Conservation (phyloP, 2,888 invertebrate genomes). For the Mechanitis mazaeus region DNA sequence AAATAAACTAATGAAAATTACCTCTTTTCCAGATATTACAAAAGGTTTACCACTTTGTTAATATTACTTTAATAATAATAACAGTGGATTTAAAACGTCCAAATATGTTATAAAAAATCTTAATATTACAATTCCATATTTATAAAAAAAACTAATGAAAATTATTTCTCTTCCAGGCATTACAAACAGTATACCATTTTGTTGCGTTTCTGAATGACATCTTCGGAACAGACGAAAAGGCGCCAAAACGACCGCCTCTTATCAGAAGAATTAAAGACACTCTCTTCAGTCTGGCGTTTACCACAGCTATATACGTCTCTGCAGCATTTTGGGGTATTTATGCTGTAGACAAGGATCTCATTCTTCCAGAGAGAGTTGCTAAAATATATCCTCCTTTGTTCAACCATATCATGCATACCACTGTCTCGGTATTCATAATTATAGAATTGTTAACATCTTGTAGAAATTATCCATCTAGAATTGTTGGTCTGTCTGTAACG, state of each 20-base stretch:
- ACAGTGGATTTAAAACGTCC: too few relatives aligned
- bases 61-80: too few relatives aligned
- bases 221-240: conserved; percentile 80
- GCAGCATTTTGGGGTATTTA: conserved; percentile 91
- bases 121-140: too few relatives aligned
- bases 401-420: conserved; percentile 92
- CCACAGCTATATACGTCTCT: conserved; percentile 87
- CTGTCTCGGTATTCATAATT: conserved; percentile 84
- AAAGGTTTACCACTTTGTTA: too few relatives aligned
- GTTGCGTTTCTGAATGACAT: conserved; percentile 85
- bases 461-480: conserved; percentile 83
- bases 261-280: conserved; percentile 81
- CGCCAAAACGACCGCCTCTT: conserved; percentile 76
- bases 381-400: conserved; percentile 88
- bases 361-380: conserved; percentile 86
- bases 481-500: conserved; percentile 77
- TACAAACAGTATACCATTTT: conserved; percentile 85
- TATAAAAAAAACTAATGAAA: not conserved
- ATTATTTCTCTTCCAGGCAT: conserved; percentile 71
- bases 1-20: too few relatives aligned
- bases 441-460: conserved; percentile 84
- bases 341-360: conserved; percentile 89
- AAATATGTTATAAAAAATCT: too few relatives aligned
- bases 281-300: conserved; percentile 82
- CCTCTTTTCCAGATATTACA: too few relatives aligned